These are phyloP conservation scores for Sphaerophoria taeniata DNA, from an alignment of 2,888 invertebrate species.

Conservation along the genomic window DNA sequence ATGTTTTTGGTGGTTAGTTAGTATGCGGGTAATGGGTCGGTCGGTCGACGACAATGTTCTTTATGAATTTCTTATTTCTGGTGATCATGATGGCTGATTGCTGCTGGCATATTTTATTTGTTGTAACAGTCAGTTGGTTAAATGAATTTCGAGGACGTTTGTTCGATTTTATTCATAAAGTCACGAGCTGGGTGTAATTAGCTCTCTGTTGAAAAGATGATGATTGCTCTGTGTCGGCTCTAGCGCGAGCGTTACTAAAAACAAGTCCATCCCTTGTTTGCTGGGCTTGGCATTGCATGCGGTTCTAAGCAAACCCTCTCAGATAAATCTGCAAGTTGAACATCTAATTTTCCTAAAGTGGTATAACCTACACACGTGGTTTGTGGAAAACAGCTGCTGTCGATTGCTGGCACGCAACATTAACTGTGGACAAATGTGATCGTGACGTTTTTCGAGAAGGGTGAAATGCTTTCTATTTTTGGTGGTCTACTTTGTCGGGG, in stretches of 20 bases:
- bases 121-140: conserved; percentile 68
- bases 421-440: conserved; percentile 32
- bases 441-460: conserved; percentile 53
- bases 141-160: conserved; percentile 35
- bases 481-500: conserved; percentile 44
- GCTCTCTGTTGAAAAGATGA: conserved; percentile 46
- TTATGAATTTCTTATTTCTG: not conserved
- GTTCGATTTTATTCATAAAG: conserved; percentile 61
- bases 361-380: conserved; percentile 40
- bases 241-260: conserved; percentile 4
- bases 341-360: conserved; percentile 48
- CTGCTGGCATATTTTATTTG: conserved; percentile 35
- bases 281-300: conserved; percentile 52
- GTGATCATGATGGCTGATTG: conserved; percentile 65
- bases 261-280: conserved; percentile 64
- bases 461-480: conserved; percentile 72
- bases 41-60: too few species aligned
- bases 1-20: conserved; percentile 27
- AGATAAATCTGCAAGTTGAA: conserved; percentile 61
- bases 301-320: conserved; percentile 20
- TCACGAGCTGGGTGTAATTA: conserved; percentile 66
- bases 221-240: conserved; percentile 20
- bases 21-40: conserved; percentile 51
- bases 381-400: conserved; percentile 63
- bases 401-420: conserved; percentile 66